A percentile compares a stretch with the other conserved stretches of the same genome.
Conservation (phyloP, 2,888 invertebrate genomes). For the Gibbula magus region DNA sequence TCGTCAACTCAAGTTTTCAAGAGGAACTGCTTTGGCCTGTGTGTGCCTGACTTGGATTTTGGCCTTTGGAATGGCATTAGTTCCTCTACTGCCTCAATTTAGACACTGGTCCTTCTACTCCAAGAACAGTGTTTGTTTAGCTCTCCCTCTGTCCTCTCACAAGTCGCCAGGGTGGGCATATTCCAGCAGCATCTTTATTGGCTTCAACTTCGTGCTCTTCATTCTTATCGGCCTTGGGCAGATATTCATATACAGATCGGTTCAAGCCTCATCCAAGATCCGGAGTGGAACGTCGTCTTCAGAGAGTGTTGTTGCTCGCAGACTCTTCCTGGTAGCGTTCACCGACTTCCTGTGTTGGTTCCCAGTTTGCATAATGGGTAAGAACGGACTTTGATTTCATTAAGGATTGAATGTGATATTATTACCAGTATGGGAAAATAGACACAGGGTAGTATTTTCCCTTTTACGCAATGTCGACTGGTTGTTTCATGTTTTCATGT, state of each 20-base stretch:
- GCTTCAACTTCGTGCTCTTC: conserved; percentile 60
- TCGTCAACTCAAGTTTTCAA: conserved; percentile 50
- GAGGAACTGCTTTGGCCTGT: conserved; percentile 45
- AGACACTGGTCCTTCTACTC: conserved; percentile 52
- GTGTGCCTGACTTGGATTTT: conserved; percentile 51
- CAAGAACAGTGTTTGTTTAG: conserved; percentile 64
- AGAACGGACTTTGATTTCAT: not conserved
- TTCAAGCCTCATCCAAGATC: not conserved
- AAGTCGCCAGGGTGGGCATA: conserved; percentile 67
- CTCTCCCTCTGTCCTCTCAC: conserved; percentile 63
- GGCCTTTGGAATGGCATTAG: conserved; percentile 51
- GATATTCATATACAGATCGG: conserved; percentile 58
- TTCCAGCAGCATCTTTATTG: conserved; percentile 63
- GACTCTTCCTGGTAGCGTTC: conserved; percentile 63
- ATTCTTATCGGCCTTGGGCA: conserved; percentile 59
- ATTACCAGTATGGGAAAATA: too few species aligned
- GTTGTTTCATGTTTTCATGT: too few species aligned
- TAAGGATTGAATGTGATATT: too few species aligned
- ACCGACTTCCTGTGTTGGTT: conserved; percentile 66
- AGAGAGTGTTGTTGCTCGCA: conserved; percentile 40
- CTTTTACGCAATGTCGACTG: too few species aligned
- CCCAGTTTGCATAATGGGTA: conserved; percentile 38
- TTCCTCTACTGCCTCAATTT: conserved; percentile 54
- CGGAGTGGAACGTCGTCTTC: not conserved
- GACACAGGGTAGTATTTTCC: too few species aligned